A percentile compares a stretch with the other conserved stretches of the same genome.
These are phyloP conservation scores for Pyrocoelia pectoralis DNA, from an alignment of 2,888 invertebrate species.

Conservation along the genomic window DNA sequence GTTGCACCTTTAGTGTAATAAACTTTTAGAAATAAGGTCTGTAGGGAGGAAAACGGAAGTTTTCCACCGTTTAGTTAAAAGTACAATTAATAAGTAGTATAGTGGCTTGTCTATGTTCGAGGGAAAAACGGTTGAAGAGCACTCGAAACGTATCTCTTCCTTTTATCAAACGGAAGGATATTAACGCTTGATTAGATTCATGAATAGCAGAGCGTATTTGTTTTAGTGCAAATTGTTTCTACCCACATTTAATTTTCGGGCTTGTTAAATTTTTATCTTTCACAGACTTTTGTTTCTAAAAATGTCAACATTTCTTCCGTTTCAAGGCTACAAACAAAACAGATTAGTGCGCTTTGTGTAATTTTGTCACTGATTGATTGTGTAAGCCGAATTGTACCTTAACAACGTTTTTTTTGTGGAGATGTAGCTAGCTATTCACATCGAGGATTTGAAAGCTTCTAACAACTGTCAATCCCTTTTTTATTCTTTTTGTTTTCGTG, in stretches of 20 bases:
- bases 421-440: not conserved
- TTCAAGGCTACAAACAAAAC: not conserved
- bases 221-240: too few relatives aligned
- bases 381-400: too few relatives aligned
- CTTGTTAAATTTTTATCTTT: not conserved
- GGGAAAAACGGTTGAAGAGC: not conserved
- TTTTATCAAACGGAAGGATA: not conserved
- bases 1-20: too few relatives aligned
- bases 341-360: not conserved
- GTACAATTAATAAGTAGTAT: too few relatives aligned
- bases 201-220: not conserved
- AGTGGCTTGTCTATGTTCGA: too few relatives aligned
- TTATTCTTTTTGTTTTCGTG: too few relatives aligned
- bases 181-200: not conserved
- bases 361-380: not conserved
- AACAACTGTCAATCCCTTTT: too few relatives aligned
- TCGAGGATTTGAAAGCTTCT: not conserved
- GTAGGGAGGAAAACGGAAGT: too few relatives aligned
- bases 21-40: too few relatives aligned
- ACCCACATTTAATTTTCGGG: not conserved
- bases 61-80: not conserved
- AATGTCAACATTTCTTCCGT: not conserved
- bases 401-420: not conserved
- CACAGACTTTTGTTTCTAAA: not conserved
- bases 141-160: not conserved